phyloP scores from a whole-genome alignment of 1,140 invertebrate genomes.

The Zaprionus ornatus region DNA sequence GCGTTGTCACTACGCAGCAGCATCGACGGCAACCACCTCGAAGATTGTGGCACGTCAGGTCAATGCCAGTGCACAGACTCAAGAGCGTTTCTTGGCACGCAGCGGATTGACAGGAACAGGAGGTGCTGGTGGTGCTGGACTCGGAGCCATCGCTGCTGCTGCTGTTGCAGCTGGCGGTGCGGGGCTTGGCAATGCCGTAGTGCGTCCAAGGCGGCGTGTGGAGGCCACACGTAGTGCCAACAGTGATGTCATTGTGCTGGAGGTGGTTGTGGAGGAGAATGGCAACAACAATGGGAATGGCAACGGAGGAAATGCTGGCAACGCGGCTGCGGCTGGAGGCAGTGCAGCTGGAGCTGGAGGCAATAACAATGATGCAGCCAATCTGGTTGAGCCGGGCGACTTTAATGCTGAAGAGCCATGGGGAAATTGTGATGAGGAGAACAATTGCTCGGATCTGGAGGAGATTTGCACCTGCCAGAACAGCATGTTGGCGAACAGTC shows the following conservation, averaged over 20 bases:
- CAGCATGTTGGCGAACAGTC: conserved; percentile 52
- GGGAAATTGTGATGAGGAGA: conserved; percentile 82
- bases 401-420: conserved; percentile 76
- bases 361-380: conserved; percentile 9
- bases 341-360: neutral
- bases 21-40: conserved; percentile 13
- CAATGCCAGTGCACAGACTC: conserved; percentile 75
- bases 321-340: neutral
- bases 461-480: conserved; percentile 83
- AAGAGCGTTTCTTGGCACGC: conserved; percentile 67
- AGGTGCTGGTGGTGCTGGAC: neutral
- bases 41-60: conserved; percentile 62
- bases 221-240: conserved; percentile 40
- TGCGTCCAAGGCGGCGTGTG: conserved; percentile 18
- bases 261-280: conserved; percentile 65
- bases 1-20: conserved; percentile 70
- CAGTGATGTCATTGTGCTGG: conserved; percentile 60
- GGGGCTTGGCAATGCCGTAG: neutral
- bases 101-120: conserved; percentile 24
- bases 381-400: conserved; percentile 50
- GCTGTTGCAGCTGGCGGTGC: neutral
- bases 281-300: neutral
- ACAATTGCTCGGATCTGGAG: conserved; percentile 78
- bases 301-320: neutral
- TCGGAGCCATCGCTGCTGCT: neutral